Evolutionary conservation across 2,888 invertebrate species (phyloP).

Genomic region (Drosophila nr. perissopoda): DNA sequence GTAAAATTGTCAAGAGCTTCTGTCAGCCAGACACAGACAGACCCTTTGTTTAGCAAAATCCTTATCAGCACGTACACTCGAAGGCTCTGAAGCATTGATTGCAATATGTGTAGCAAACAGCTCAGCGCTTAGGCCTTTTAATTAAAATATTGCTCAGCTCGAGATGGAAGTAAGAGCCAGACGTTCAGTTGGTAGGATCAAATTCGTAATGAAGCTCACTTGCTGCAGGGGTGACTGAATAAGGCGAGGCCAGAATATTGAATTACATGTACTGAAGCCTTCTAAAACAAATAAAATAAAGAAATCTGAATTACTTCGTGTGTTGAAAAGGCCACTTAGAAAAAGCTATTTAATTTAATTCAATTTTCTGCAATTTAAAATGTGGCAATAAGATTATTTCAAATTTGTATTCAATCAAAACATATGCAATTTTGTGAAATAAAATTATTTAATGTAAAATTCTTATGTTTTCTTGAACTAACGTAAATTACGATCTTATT

Average conservation of each 20-base stretch:
- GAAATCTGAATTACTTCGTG: neutral
- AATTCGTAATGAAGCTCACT: neutral
- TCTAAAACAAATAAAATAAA: neutral
- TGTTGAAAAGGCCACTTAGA: neutral
- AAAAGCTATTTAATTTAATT: too few species aligned
- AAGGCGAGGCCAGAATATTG: neutral
- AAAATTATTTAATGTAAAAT: neutral
- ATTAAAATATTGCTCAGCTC: conserved; percentile 44
- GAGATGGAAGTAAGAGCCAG: neutral
- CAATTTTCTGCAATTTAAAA: too few species aligned
- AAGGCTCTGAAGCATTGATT: conserved; percentile 25
- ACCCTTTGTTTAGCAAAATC: conserved; percentile 41
- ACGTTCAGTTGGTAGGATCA: neutral
- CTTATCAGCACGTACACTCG: conserved; percentile 64
- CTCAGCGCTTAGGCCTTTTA: conserved; percentile 36
- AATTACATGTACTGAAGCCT: neutral
- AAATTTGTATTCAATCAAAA: too few species aligned
- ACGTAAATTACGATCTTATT: neutral
- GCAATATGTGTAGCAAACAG: conserved; percentile 19
- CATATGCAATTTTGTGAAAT: too few species aligned
- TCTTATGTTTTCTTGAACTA: neutral
- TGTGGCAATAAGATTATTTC: too few species aligned
- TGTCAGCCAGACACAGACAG: conserved; percentile 1
- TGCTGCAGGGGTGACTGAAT: neutral
- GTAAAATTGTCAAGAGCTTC: conserved; percentile 18